These are phyloP conservation scores for Eretmocerus hayati DNA, from an alignment of 2,888 invertebrate genomes.

Conservation along the genomic window DNA sequence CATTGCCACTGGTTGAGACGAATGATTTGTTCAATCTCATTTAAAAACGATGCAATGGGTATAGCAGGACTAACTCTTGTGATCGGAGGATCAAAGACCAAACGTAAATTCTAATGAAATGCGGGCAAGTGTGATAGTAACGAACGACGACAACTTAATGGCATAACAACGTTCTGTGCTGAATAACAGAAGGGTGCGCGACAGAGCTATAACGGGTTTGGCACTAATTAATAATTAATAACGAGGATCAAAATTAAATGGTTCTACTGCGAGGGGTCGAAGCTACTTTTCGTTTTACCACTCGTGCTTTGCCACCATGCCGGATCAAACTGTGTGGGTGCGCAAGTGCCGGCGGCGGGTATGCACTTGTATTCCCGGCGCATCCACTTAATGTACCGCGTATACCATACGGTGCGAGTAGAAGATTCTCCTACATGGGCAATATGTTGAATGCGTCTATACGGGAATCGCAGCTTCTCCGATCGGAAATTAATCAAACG, in stretches of 20 bases:
- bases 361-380: constrained; percentile 7
- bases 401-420: no score
- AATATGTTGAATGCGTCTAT: no score
- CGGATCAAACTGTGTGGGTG: no score
- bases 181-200: constrained; percentile 29
- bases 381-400: no score
- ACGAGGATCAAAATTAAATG: constrained; percentile 45
- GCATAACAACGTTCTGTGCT: constrained; percentile 33
- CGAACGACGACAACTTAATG: constrained; percentile 40
- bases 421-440: no score
- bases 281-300: not conserved
- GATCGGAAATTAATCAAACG: no score
- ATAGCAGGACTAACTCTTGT: no score
- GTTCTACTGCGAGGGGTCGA: constrained; percentile 32
- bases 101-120: no score
- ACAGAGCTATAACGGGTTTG: constrained; percentile 41
- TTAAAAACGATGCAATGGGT: not conserved
- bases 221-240: constrained; percentile 47
- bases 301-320: not conserved
- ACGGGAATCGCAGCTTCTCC: no score
- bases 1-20: no score
- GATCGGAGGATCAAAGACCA: no score
- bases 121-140: no score
- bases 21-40: not conserved
- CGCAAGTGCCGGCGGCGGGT: constrained; percentile 18